Evolutionary conservation across 2,888 invertebrate species (phyloP).

Genomic region (Bugulina stolonifera): DNA sequence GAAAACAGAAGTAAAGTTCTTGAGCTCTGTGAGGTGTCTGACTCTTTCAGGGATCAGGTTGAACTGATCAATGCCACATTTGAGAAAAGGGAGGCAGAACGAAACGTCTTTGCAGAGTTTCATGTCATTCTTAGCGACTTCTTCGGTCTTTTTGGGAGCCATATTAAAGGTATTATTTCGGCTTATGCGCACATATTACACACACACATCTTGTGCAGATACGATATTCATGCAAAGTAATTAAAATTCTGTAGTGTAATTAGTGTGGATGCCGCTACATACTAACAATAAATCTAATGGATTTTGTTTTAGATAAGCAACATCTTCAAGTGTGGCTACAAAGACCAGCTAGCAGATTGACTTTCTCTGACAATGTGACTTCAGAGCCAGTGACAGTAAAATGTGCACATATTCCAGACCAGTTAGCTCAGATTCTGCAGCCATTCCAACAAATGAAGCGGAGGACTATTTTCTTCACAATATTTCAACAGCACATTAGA

Average conservation of each 20-base stretch:
- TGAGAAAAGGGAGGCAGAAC: not conserved
- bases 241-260: no score
- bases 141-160: not conserved
- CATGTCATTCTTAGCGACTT: not conserved
- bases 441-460: not conserved
- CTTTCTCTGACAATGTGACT: not conserved
- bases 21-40: constrained; percentile 1
- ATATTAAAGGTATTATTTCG: not conserved
- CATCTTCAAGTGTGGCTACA: not conserved
- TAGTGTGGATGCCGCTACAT: no score
- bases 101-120: not conserved
- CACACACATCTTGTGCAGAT: no score
- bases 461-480: not conserved
- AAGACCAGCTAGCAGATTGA: not conserved
- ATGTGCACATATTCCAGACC: not conserved
- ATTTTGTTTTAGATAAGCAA: not conserved
- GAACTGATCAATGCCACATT: not conserved
- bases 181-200: no score
- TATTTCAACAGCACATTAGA: not conserved
- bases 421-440: not conserved
- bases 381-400: not conserved
- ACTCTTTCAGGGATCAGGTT: no score
- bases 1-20: constrained; percentile 1
- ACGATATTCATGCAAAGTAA: no score
- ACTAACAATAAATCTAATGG: no score